A percentile compares a stretch with the other conserved stretches of the same genome.
Evolutionary conservation across 2,888 invertebrate species (phyloP).

Genomic region (Theretra japonica): DNA sequence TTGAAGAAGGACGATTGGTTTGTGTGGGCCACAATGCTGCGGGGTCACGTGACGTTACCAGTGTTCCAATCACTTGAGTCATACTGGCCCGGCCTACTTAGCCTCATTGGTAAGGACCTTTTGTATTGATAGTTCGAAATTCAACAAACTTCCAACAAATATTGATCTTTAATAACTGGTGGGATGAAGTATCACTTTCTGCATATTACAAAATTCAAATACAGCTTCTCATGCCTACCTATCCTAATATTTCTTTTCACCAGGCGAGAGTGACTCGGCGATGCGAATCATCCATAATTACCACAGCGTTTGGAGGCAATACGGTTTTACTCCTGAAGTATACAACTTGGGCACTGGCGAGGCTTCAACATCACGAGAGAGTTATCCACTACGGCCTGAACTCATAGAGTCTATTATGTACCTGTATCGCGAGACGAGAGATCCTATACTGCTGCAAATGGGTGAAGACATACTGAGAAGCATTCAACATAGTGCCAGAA

Average conservation of each 20-base stretch:
- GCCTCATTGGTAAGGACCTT: constrained; percentile 88
- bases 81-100: constrained; percentile 98
- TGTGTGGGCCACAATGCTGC: constrained; percentile 99
- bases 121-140: no score
- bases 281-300: constrained; percentile 98
- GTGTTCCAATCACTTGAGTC: constrained; percentile 99
- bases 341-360: constrained; percentile 97
- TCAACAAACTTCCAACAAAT: no score
- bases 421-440: constrained; percentile 96
- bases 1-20: constrained; percentile 99
- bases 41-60: constrained; percentile 97
- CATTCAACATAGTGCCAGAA: constrained; percentile 96
- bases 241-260: no score
- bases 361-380: constrained; percentile 91
- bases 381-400: constrained; percentile 98
- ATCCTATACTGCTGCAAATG: constrained; percentile 95
- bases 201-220: no score
- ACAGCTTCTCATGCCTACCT: no score
- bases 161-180: no score
- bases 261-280: constrained; percentile 95
- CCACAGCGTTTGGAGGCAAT: constrained; percentile 98
- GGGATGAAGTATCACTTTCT: no score
- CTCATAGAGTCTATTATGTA: constrained; percentile 99
- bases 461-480: constrained; percentile 97
- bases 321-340: constrained; percentile 99